These are phyloP conservation scores for Acromyrmex heyeri DNA, from an alignment of 1,140 invertebrate genomes.

Conservation along the genomic window DNA sequence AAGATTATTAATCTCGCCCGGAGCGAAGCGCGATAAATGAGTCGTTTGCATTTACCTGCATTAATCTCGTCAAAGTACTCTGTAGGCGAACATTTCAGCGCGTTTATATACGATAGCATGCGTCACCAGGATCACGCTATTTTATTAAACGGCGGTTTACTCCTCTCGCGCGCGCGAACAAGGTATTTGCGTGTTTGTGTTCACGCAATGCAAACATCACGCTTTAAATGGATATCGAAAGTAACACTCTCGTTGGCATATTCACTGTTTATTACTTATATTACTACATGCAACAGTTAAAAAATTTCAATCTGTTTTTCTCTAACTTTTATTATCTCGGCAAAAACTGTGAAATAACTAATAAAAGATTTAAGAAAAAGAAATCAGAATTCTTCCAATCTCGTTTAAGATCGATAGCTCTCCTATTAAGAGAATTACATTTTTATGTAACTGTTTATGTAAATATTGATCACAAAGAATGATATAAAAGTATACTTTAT, in stretches of 20 bases:
- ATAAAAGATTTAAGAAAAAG: not conserved
- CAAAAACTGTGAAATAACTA: not conserved
- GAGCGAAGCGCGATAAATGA: slow-evolving; percentile 61
- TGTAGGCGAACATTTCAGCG: slow-evolving; percentile 59
- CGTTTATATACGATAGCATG: slow-evolving; percentile 64
- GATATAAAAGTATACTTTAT: slow-evolving; percentile 22
- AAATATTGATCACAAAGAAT: slow-evolving; percentile 16
- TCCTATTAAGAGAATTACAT: slow-evolving; percentile 32
- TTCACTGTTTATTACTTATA: slow-evolving; percentile 6
- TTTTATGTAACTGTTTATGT: not conserved
- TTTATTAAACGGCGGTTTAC: slow-evolving; percentile 60
- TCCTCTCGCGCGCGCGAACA: slow-evolving; percentile 22
- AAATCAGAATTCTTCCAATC: not conserved
- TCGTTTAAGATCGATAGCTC: slow-evolving; percentile 15
- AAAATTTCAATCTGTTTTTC: not conserved
- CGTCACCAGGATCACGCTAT: slow-evolving; percentile 52
- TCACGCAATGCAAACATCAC: slow-evolving; percentile 57
- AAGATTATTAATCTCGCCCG: slow-evolving; percentile 64
- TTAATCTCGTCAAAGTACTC: slow-evolving; percentile 72
- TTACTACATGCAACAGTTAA: not conserved
- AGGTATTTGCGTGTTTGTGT: slow-evolving; percentile 58
- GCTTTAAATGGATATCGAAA: slow-evolving; percentile 55
- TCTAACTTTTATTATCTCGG: not conserved
- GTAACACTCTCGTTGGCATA: slow-evolving; percentile 18
- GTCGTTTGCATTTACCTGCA: slow-evolving; percentile 65